Evolutionary conservation across 2,113 vertebrate species (phyloP).

Genomic region (Muntiacus reevesi): DNA sequence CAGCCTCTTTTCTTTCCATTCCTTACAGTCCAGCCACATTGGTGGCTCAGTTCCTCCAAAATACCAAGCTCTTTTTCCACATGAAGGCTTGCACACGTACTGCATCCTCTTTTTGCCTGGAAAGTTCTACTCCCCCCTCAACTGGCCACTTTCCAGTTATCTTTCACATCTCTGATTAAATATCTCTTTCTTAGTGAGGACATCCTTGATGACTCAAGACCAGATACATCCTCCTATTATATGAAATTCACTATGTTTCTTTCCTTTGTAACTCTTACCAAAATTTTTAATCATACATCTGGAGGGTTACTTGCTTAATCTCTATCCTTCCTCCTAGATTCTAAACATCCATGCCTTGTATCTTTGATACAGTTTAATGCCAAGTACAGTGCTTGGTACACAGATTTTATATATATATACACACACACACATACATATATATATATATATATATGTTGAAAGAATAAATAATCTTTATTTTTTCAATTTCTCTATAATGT

Average conservation of each 20-base stretch:
- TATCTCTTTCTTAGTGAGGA: not conserved
- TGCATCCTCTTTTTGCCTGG: not conserved
- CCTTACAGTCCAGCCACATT: not conserved
- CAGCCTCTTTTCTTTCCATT: not conserved
- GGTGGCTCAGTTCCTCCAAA: not conserved
- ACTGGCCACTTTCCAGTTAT: not conserved
- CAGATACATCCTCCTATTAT: not conserved
- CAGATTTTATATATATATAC: not conserved
- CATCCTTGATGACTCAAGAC: not conserved
- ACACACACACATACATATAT: not conserved
- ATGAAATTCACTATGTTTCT: not conserved
- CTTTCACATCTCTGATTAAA: not conserved
- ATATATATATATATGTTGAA: not conserved
- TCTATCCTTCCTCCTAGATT: not conserved
- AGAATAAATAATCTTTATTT: not conserved
- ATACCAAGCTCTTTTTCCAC: not conserved
- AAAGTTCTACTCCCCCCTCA: not conserved
- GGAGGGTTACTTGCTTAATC: not conserved
- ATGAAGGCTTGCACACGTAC: not conserved
- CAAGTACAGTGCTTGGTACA: not conserved
- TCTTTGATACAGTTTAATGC: not conserved
- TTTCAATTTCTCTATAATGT: not conserved
- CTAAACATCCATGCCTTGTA: not conserved
- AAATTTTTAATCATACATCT: not conserved
- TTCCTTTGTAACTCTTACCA: not conserved